Conservation (phyloP, 35 echinoderm and acorn worm genomes). For the Holothuria glaberrima region DNA sequence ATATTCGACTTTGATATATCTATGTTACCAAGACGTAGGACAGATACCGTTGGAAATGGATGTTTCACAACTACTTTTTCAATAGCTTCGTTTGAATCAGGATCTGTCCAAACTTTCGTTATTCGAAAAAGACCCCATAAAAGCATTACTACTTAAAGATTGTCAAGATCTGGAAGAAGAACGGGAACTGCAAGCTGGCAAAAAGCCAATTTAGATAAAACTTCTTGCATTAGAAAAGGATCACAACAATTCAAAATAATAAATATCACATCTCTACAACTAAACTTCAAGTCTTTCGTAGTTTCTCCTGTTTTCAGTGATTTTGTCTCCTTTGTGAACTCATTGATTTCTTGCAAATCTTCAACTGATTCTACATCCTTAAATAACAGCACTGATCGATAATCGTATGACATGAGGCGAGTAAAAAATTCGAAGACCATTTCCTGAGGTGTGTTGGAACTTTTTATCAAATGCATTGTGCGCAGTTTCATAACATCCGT, state of each 20-base stretch:
- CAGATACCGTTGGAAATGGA: background rate
- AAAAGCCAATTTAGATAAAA: background rate
- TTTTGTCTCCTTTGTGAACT: background rate
- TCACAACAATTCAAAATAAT: background rate
- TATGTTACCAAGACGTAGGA: background rate
- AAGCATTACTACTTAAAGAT: background rate
- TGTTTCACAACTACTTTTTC: background rate
- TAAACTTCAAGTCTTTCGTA: background rate
- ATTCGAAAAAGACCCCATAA: background rate
- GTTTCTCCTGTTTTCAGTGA: background rate
- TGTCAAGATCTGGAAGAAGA: background rate
- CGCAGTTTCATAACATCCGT: no score
- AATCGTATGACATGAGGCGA: background rate
- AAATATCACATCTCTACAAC: background rate
- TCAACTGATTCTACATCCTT: background rate
- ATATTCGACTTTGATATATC: background rate
- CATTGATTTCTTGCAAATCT: background rate
- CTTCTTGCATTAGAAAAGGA: background rate
- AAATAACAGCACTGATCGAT: background rate
- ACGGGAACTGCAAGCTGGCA: background rate
- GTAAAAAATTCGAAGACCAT: background rate
- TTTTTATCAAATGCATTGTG: no score
- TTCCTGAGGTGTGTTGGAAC: background rate
- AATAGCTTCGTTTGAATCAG: background rate
- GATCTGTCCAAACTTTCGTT: background rate